Conservation (phyloP, 2,888 invertebrate species). For the Polyommatus icarus region DNA sequence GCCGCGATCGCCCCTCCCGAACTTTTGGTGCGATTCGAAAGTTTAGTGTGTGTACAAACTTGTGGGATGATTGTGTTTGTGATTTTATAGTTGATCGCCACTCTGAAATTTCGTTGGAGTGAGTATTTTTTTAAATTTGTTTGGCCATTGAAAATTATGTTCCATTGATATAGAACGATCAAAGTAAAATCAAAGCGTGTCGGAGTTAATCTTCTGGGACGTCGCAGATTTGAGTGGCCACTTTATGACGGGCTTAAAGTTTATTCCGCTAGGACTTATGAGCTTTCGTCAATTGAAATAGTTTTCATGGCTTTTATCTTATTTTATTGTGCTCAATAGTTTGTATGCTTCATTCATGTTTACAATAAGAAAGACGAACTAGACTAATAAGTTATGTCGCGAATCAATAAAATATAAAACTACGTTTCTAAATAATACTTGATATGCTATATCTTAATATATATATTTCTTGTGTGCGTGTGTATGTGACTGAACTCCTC, state of each 20-base stretch:
- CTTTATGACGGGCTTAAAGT: constrained; percentile 45
- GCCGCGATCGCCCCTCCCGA: constrained; percentile 60
- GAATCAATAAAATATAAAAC: background rate
- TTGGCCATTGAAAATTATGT: constrained; percentile 23
- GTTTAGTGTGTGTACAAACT: constrained; percentile 47
- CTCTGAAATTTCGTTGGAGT: constrained; percentile 57
- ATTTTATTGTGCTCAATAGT: background rate
- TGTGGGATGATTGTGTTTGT: constrained; percentile 72
- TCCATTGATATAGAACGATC: constrained; percentile 38
- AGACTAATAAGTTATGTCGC: background rate
- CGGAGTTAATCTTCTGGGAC: constrained; percentile 70
- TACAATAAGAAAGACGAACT: background rate
- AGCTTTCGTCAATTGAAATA: constrained; percentile 27
- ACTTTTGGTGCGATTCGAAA: constrained; percentile 60
- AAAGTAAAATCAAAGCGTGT: constrained; percentile 68
- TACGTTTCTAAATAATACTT: background rate
- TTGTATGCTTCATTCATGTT: background rate
- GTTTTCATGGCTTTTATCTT: background rate
- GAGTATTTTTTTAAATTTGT: constrained; percentile 52
- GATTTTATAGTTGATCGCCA: constrained; percentile 46
- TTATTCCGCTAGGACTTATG: constrained; percentile 33
- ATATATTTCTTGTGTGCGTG: too few relatives aligned
- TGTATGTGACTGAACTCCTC: too few relatives aligned
- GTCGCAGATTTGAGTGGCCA: constrained; percentile 67
- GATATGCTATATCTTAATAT: too few relatives aligned